Evolutionary conservation across 2,888 invertebrate genomes (phyloP), one percentile per base, ranked within the genome.

Genomic region (Stenodema calcarata): DNA sequence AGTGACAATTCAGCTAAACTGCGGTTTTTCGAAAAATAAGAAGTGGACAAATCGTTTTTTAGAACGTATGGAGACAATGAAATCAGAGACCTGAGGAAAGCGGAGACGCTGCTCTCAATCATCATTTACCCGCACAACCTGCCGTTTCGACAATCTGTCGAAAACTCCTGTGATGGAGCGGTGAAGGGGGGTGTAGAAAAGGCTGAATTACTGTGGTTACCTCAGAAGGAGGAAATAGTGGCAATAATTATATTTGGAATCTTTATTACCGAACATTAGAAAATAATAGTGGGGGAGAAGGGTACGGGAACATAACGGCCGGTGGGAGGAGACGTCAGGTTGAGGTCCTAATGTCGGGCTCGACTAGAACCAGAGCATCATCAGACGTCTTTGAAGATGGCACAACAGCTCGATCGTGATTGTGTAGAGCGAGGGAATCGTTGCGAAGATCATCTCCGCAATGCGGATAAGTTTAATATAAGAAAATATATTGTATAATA

Each of bases 241-340:
- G 80, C 80, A 80, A 80, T 80, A 80, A 80, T 80, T 80, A 80
- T 80, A 80, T 80, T 80, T 80, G 80, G 80, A 80, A 80, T 80
- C 50, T 80, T 80, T 54, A 80, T 80, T 80, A 80, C 80, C n/a
- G 54, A 80, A 27, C 80, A 80, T 80, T 50, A 80, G 73, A 80
- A 30, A 35, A 27, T 54, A 80, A 54, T 7, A 7, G 35, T 7
- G 80, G 28, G 28, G 28, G 14, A 44, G 78, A 78, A 78, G 41
- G 28, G 78, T 42, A 44, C 44, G 47, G 47, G 80, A 80, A 54
- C 80, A 80, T 80, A 54, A 80, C 80, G 50, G n/a, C 18, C 62
- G 11, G 23, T 62, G 62, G 62, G 50, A 44, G 44, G 44, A 50
- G 50, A 50, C 62, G 18, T 6, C 62, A 62, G 62, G 23, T 23